Conservation (phyloP, 2,797 vertebrate genomes). For the Tympanoctomys barrerae region DNA sequence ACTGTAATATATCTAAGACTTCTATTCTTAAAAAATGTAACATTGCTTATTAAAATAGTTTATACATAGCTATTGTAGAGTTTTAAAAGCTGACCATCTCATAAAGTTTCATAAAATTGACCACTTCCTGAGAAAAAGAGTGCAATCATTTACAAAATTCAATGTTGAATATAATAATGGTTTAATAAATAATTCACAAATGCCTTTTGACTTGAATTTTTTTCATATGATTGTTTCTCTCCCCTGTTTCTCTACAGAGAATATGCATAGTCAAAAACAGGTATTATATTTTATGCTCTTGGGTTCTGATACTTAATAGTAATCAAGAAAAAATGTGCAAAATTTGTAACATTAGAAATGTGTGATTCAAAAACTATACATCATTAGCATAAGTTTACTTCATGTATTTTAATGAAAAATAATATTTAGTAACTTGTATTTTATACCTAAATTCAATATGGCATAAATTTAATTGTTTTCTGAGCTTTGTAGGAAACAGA, state of each 20-base stretch:
- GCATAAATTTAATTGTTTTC: slow-evolving; percentile 29
- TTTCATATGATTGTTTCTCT: slow-evolving; percentile 62
- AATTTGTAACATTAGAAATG: neutral
- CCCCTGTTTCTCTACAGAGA: slow-evolving; percentile 42
- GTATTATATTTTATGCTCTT: slow-evolving; percentile 16
- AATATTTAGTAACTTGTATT: neutral
- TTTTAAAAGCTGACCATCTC: neutral
- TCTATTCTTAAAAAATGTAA: neutral
- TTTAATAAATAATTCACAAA: slow-evolving; percentile 63
- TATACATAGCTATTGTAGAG: neutral
- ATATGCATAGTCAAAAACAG: slow-evolving; percentile 61
- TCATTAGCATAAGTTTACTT: neutral
- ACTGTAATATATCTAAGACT: neutral
- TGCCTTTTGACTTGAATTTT: slow-evolving; percentile 43
- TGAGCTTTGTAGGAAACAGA: neutral
- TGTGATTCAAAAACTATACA: slow-evolving; percentile 19
- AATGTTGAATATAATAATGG: slow-evolving; percentile 26
- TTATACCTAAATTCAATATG: neutral
- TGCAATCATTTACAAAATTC: slow-evolving; percentile 32
- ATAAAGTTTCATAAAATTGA: too few relatives aligned
- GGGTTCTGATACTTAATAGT: neutral
- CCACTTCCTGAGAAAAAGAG: slow-evolving; percentile 33
- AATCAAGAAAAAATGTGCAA: neutral
- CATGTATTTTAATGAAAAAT: slow-evolving; percentile 43
- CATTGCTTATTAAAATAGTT: slow-evolving; percentile 23